Conservation (phyloP, 2,888 invertebrate genomes). For the Callosobruchus maculatus region DNA sequence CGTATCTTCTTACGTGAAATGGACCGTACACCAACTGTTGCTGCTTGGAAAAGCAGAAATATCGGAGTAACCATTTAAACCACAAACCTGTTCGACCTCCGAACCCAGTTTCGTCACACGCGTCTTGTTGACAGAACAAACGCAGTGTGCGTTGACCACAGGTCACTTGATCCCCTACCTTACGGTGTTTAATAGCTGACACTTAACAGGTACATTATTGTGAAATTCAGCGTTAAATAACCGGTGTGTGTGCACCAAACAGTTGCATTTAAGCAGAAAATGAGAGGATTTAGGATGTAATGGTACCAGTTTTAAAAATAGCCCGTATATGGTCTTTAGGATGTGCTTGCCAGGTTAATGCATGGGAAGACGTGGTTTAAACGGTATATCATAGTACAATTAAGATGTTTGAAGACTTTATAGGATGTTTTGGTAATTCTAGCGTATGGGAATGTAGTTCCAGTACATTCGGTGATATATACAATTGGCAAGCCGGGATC, state of each 20-base stretch:
- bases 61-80: too few species aligned
- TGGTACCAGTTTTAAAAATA: not conserved
- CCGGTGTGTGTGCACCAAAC: not conserved
- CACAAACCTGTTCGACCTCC: not conserved
- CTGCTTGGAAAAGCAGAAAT: too few species aligned
- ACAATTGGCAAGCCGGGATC: too few species aligned
- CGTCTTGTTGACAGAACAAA: not conserved
- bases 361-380: not conserved
- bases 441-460: not conserved
- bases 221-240: not conserved
- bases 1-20: too few species aligned
- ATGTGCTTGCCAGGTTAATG: not conserved
- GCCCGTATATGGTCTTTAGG: not conserved
- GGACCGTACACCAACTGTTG: too few species aligned
- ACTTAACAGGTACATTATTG: not conserved
- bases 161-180: not conserved
- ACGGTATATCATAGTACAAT: not conserved
- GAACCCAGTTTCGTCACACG: not conserved
- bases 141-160: not conserved
- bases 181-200: not conserved
- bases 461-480: too few species aligned
- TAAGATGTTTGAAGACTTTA: not conserved
- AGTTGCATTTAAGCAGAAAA: not conserved
- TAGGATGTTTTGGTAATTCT: not conserved
- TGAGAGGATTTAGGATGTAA: not conserved